Evolutionary conservation across 2,797 vertebrate species (phyloP), one percentile per base, ranked within the genome.

Genomic region (Spea hammondii): DNA sequence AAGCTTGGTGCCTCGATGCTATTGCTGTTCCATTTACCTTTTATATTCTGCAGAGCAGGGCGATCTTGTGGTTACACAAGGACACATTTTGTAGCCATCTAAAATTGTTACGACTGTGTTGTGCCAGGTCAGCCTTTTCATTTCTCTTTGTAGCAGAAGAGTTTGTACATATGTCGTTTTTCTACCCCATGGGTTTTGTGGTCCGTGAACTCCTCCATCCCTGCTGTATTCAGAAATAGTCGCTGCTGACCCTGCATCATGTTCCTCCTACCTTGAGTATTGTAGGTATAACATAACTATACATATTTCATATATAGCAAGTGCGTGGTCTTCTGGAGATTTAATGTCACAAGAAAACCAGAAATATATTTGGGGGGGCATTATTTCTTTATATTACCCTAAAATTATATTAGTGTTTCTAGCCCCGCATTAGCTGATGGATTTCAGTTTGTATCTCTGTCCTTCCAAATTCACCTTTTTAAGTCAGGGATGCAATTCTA

Each of bases 1-100:
- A 81, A 81, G 74, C 54, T 62, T 76, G 68, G 60, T 76, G 79
- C 68, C 79, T 80, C 74, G 17, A 49, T 72, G 62, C 74, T 66
- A 76, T 76, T 71, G 67, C 79, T 72, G 73, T 76, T 80, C 68
- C 67, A 76, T 76, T 80, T 80, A 80, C 79, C 69, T 76, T 76
- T 72, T 80, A 80, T 81, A 72, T 72, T 76, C 79, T 81, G 79
- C 79, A 68, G 74, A 77, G 62, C 79, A 66, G 74, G 79, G 72
- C 79, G 72, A 76, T 81, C 79, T 77, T 81, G 60, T 81, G 74
- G 78, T 76, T 77, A 81, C 69, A 47, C 79, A 81, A 81, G 74
- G 74, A 81, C 74, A 81, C 67, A 72, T 76, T 77, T 81, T 76
- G 69, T 81, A 72, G 74, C 68, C 74, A 76, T 81, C 74, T 81